Evolutionary conservation across 2,888 invertebrate genomes (phyloP).

Genomic region (Leptinotarsa peninsularis): DNA sequence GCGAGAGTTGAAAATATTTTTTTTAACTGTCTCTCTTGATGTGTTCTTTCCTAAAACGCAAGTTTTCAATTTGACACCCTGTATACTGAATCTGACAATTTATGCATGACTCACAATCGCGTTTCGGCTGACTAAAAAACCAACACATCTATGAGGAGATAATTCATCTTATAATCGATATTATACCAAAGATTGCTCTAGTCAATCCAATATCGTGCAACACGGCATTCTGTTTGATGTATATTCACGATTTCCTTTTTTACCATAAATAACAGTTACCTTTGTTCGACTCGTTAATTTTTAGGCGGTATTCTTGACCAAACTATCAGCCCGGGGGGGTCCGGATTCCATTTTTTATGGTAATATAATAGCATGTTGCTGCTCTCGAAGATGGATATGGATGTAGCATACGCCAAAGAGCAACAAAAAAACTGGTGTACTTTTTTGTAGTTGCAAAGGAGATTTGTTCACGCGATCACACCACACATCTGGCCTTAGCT

Average conservation of each 20-base stretch:
- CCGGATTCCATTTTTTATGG: constrained; percentile 51
- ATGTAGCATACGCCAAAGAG: constrained; percentile 12
- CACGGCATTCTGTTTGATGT: constrained; percentile 21
- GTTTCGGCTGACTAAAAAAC: not conserved
- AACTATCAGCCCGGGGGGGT: constrained; percentile 47
- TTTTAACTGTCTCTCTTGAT: too few relatives aligned
- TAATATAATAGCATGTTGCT: constrained; percentile 47
- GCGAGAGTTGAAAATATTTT: too few relatives aligned
- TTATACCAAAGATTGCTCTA: constrained; percentile 7
- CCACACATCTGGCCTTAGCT: constrained; percentile 49
- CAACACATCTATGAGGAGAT: not conserved
- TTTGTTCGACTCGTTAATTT: constrained; percentile 51
- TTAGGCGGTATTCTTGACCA: constrained; percentile 49
- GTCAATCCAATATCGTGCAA: constrained; percentile 13
- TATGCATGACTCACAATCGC: not conserved
- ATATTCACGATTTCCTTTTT: constrained; percentile 20
- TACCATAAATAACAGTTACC: constrained; percentile 52
- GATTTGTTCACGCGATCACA: constrained; percentile 52
- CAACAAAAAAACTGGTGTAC: constrained; percentile 3
- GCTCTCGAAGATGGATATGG: constrained; percentile 40
- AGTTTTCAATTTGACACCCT: too few relatives aligned
- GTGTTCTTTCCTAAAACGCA: too few relatives aligned
- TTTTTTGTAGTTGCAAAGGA: constrained; percentile 34
- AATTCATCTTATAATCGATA: constrained; percentile 1
- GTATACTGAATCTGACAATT: too few relatives aligned